These are phyloP conservation scores for Thalassoma bifasciatum DNA, from an alignment of 2,113 vertebrate species.

Conservation along the genomic window DNA sequence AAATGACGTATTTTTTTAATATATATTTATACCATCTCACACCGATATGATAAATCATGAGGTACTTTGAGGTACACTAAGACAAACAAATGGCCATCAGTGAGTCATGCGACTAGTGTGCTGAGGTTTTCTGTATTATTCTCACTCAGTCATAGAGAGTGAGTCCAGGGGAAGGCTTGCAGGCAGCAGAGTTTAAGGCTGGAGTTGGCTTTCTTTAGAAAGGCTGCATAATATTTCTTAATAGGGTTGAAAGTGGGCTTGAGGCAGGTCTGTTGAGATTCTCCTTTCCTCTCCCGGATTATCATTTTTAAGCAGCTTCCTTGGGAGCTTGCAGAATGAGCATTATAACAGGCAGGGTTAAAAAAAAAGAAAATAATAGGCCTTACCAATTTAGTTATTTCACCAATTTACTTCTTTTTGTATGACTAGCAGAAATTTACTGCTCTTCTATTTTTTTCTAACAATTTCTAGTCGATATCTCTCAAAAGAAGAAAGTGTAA, in stretches of 20 bases:
- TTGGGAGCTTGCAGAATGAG: slow-evolving; percentile 79
- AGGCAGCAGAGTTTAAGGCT: slow-evolving; percentile 79
- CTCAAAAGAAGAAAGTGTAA: slow-evolving; percentile 10
- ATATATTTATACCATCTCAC: too few relatives aligned
- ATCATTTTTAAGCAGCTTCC: slow-evolving; percentile 86
- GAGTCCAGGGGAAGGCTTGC: slow-evolving; percentile 71
- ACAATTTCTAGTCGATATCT: slow-evolving; percentile 31
- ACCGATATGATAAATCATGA: too few relatives aligned
- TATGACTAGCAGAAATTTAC: slow-evolving; percentile 42
- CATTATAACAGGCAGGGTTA: slow-evolving; percentile 44
- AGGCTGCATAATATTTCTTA: slow-evolving; percentile 85
- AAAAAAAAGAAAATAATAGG: slow-evolving; percentile 35
- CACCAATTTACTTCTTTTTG: slow-evolving; percentile 59
- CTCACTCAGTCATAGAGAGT: slow-evolving; percentile 69
- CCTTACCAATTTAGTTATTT: slow-evolving; percentile 67
- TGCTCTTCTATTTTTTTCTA: neutral
- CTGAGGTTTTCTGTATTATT: slow-evolving; percentile 52
- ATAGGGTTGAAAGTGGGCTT: slow-evolving; percentile 81
- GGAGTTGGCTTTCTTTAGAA: slow-evolving; percentile 74
- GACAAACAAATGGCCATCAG: neutral
- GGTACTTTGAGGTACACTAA: neutral
- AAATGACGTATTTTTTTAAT: too few relatives aligned
- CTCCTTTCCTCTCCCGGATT: slow-evolving; percentile 83
- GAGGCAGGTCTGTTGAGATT: slow-evolving; percentile 83
- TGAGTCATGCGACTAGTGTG: slow-evolving; percentile 24